phyloP scores from a whole-genome alignment of 2,797 vertebrate species.

The Ispidina lecontei region DNA sequence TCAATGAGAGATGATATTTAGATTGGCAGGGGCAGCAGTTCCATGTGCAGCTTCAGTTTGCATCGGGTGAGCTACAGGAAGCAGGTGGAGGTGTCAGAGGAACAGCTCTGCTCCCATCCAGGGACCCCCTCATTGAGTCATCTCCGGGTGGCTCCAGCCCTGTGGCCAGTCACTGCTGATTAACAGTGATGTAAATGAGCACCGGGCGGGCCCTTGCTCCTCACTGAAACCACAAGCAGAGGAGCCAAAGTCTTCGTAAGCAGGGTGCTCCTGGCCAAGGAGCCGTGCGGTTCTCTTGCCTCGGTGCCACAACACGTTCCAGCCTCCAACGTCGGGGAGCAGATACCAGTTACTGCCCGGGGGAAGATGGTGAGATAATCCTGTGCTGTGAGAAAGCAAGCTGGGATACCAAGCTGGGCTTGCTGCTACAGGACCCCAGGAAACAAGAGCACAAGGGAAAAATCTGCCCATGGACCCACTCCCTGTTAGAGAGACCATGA shows the following conservation, averaged over 20 bases:
- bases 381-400: slow-evolving; percentile 24
- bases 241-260: slow-evolving; percentile 39
- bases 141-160: background rate
- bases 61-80: accelerated
- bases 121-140: slow-evolving; percentile 1
- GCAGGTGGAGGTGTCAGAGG: background rate
- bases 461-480: background rate
- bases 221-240: background rate
- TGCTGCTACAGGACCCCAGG: slow-evolving; percentile 62
- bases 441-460: slow-evolving; percentile 16
- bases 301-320: slow-evolving; percentile 10
- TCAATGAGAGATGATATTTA: background rate
- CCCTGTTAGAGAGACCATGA: background rate
- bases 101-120: background rate
- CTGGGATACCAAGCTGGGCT: background rate
- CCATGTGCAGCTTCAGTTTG: accelerated
- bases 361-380: slow-evolving; percentile 62
- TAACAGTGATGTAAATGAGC: slow-evolving; percentile 33
- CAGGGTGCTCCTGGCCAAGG: background rate
- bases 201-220: background rate
- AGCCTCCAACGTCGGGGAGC: background rate
- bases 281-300: background rate
- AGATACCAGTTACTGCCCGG: slow-evolving; percentile 18
- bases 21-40: background rate
- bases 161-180: slow-evolving; percentile 48